Evolutionary conservation across 2,888 invertebrate species (phyloP).

Genomic region (Drosophila paranaensis): DNA sequence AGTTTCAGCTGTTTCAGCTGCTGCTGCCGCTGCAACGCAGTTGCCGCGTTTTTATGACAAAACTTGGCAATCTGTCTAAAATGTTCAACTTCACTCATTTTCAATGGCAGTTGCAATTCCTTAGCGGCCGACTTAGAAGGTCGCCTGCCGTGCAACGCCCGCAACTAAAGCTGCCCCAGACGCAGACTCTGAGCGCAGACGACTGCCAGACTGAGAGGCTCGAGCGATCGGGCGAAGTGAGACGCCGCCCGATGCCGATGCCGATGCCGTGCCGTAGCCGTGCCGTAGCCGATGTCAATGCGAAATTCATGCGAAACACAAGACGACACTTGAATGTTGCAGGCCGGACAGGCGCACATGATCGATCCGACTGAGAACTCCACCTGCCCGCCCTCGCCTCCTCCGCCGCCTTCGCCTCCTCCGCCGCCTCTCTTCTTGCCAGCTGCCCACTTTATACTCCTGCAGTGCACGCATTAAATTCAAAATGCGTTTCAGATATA

Average conservation of each 20-base stretch:
- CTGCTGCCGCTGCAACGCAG: conserved; percentile 35
- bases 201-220: conserved; percentile 46
- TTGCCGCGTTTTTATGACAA: conserved; percentile 71
- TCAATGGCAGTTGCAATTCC: conserved; percentile 81
- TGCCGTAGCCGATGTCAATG: conserved; percentile 25
- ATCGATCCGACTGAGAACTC: conserved; percentile 70
- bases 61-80: conserved; percentile 82
- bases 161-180: conserved; percentile 65
- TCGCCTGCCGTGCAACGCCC: conserved; percentile 65
- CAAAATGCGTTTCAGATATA: conserved; percentile 73
- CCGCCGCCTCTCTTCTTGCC: conserved; percentile 14
- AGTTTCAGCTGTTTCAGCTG: not conserved
- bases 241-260: conserved; percentile 18
- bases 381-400: conserved; percentile 28
- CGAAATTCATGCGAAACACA: conserved; percentile 67
- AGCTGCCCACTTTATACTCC: conserved; percentile 42
- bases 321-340: conserved; percentile 81
- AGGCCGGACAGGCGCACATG: conserved; percentile 81
- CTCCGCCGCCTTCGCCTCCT: conserved; percentile 19
- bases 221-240: conserved; percentile 24
- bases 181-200: conserved; percentile 35
- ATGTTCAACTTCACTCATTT: conserved; percentile 78
- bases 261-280: conserved; percentile 11
- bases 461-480: conserved; percentile 73
- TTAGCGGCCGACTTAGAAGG: conserved; percentile 77